Conservation (phyloP, 2,113 vertebrate genomes). For the Acinonyx jubatus region DNA sequence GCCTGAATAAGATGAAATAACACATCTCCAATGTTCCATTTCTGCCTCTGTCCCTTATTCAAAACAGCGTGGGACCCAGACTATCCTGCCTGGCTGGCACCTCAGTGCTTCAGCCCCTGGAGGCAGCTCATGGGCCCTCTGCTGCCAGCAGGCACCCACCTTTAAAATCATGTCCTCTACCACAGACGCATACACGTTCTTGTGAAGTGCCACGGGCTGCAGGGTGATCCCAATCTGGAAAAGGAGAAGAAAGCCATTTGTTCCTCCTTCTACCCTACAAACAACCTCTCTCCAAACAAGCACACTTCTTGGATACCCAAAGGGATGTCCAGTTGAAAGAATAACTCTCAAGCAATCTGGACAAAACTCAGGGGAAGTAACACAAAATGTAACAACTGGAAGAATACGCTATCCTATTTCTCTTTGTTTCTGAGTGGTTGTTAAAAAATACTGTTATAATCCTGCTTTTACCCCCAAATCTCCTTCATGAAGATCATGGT, state of each 20-base stretch:
- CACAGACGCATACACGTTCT: conserved; percentile 93
- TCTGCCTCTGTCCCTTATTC: not conserved
- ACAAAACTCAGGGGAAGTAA: not conserved
- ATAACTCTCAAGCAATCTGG: not conserved
- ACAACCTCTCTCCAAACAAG: not conserved
- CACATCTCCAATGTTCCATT: not conserved
- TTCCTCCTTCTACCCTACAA: not conserved
- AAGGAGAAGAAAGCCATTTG: not conserved
- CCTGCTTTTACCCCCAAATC: not conserved
- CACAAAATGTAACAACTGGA: not conserved
- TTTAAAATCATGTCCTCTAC: conserved; percentile 98
- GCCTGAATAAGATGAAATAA: not conserved
- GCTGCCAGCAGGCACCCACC: conserved; percentile 82
- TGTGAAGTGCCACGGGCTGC: conserved; percentile 94
- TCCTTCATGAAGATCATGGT: not conserved
- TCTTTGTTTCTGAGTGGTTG: not conserved
- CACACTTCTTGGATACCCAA: not conserved
- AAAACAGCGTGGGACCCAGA: not conserved
- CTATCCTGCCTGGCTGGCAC: not conserved
- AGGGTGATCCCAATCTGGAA: conserved; percentile 94
- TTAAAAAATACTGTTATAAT: not conserved
- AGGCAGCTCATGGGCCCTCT: not conserved
- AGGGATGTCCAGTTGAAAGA: not conserved
- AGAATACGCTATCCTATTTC: not conserved
- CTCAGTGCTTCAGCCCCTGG: not conserved